Evolutionary conservation across 2,113 vertebrate species (phyloP), one percentile per base, ranked within the genome.

Genomic region (Tamias sibiricus): DNA sequence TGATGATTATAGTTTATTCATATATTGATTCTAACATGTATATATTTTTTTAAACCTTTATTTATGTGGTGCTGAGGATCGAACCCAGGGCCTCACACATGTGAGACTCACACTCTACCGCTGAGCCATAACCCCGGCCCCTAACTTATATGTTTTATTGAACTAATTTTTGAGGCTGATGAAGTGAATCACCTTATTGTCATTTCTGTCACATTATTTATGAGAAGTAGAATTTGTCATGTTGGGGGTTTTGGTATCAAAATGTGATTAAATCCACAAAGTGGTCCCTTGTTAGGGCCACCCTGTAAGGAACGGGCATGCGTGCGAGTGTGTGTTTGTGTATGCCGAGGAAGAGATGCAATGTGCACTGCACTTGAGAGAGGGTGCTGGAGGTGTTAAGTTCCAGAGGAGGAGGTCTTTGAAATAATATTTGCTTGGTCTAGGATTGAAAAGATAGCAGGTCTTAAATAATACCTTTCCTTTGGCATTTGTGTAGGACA

Each of bases 21-120:
- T 82, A 12, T n/a, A 32, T 79, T 92, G 86, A 88, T 79, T 90
- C 64, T 66, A 79, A n/a, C n/a, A n/a, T n/a, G n/a, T n/a, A n/a
- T n/a, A n/a, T n/a, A n/a, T n/a, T n/a, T n/a, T n/a, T n/a, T n/a
- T n/a, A n/a, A n/a, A n/a, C n/a, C n/a, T n/a, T n/a, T n/a, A n/a
- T n/a, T n/a, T n/a, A n/a, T n/a, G n/a, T n/a, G n/a, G n/a, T n/a
- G n/a, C n/a, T n/a, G n/a, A n/a, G n/a, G n/a, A n/a, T n/a, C n/a
- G n/a, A n/a, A n/a, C n/a, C n/a, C n/a, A n/a, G n/a, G n/a, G n/a
- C n/a, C n/a, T n/a, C n/a, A n/a, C n/a, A n/a, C n/a, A n/a, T n/a
- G n/a, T n/a, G n/a, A n/a, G n/a, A n/a, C n/a, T n/a, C n/a, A n/a
- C n/a, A n/a, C n/a, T n/a, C n/a, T n/a, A n/a, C n/a, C n/a, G n/a